These are phyloP conservation scores for Notodonta ziczac DNA, from an alignment of 2,888 invertebrate species.

Conservation along the genomic window DNA sequence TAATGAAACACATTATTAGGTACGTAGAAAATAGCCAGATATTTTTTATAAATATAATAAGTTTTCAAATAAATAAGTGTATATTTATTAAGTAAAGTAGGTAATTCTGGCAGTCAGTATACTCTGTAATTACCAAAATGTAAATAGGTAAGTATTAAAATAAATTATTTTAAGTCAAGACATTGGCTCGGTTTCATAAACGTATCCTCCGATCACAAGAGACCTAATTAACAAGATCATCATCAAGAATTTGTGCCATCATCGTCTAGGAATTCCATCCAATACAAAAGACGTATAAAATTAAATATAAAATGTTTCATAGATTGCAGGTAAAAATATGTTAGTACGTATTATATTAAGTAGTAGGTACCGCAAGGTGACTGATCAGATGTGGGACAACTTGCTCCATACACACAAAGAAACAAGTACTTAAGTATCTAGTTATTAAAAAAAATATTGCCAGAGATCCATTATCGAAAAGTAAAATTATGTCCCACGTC, in stretches of 20 bases:
- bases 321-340: neutral
- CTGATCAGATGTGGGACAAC: neutral
- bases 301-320: neutral
- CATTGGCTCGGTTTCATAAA: conserved; percentile 38
- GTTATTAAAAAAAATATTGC: no score
- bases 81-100: neutral
- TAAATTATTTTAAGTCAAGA: conserved; percentile 32
- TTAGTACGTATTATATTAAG: neutral
- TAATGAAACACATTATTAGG: neutral
- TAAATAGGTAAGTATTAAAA: conserved; percentile 37
- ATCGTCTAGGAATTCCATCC: neutral
- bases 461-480: no score
- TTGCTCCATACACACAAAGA: neutral
- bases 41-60: neutral
- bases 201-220: conserved; percentile 10
- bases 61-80: conserved; percentile 4
- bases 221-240: neutral
- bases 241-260: neutral
- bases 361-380: neutral
- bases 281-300: conserved; percentile 2
- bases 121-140: conserved; percentile 18
- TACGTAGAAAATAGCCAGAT: conserved; percentile 7
- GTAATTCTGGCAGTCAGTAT: conserved; percentile 23
- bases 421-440: neutral
- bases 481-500: no score